Conservation (phyloP, 1,140 invertebrate genomes). For the Drosophila orena region DNA sequence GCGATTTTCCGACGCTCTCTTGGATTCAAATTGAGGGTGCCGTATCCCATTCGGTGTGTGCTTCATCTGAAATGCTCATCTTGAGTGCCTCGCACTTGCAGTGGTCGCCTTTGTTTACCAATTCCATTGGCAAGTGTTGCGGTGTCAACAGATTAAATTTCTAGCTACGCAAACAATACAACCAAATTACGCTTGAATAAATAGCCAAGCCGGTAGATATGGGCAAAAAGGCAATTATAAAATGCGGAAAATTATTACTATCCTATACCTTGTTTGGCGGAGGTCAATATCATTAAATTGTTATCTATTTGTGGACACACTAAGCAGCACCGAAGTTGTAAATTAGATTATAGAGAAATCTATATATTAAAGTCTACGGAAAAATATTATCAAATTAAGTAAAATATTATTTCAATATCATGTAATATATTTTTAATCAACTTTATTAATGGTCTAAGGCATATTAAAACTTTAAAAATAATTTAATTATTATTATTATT, state of each 20-base stretch:
- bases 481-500: too few relatives aligned
- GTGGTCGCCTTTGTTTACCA: slow-evolving; percentile 35
- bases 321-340: neutral
- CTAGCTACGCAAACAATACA: neutral
- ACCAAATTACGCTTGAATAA: neutral
- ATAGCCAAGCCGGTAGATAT: neutral
- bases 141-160: slow-evolving; percentile 29
- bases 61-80: slow-evolving; percentile 15
- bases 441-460: too few relatives aligned
- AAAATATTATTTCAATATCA: too few relatives aligned
- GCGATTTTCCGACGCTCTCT: neutral
- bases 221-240: slow-evolving; percentile 5
- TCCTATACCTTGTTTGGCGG: neutral
- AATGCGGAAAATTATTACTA: neutral
- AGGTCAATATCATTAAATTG: neutral
- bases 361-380: too few relatives aligned
- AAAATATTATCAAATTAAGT: too few relatives aligned
- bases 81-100: slow-evolving; percentile 15
- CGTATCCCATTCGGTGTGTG: neutral
- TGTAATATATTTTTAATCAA: too few relatives aligned
- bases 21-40: slow-evolving; percentile 12
- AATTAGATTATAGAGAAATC: too few relatives aligned
- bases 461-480: too few relatives aligned
- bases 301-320: neutral
- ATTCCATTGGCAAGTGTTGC: slow-evolving; percentile 27